A percentile compares a stretch with the other conserved stretches of the same genome.
phyloP scores from a whole-genome alignment of 2,888 invertebrate species.

The Oscheius sp. region DNA sequence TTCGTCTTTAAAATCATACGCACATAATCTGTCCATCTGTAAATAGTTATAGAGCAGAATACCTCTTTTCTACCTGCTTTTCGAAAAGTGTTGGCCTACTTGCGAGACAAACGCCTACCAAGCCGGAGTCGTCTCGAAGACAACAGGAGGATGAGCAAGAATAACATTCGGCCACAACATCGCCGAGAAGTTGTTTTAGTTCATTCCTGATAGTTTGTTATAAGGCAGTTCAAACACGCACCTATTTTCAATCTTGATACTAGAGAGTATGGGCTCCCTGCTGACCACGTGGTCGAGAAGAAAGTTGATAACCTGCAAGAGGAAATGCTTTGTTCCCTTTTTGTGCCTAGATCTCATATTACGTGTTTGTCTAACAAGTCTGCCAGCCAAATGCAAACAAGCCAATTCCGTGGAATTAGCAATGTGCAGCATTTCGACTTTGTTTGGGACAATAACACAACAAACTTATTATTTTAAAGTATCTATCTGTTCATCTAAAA shows the following conservation, averaged over 20 bases:
- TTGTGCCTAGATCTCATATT: too few species aligned
- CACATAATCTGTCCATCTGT: slow-evolving; percentile 58
- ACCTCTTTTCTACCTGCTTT: slow-evolving; percentile 39
- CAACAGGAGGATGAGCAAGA: slow-evolving; percentile 48
- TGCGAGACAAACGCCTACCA: slow-evolving; percentile 55
- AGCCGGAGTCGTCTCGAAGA: slow-evolving; percentile 37
- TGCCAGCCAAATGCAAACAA: too few species aligned
- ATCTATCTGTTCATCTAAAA: too few species aligned
- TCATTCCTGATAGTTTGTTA: slow-evolving; percentile 36
- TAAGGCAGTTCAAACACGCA: neutral
- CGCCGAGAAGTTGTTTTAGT: slow-evolving; percentile 45
- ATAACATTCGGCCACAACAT: slow-evolving; percentile 52
- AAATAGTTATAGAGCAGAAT: neutral
- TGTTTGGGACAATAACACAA: too few species aligned
- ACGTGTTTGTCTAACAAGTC: too few species aligned
- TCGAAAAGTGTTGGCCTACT: slow-evolving; percentile 51
- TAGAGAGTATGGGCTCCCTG: slow-evolving; percentile 51
- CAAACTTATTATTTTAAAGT: too few species aligned
- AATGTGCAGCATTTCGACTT: too few species aligned
- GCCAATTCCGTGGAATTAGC: too few species aligned
- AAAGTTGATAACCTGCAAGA: slow-evolving; percentile 47
- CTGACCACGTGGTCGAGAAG: slow-evolving; percentile 48
- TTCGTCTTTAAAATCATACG: slow-evolving; percentile 49
- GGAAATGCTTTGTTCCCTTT: neutral
- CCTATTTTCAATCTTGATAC: slow-evolving; percentile 31